phyloP scores from a whole-genome alignment of 2,797 vertebrate genomes.

The Sphaeramia orbicularis region DNA sequence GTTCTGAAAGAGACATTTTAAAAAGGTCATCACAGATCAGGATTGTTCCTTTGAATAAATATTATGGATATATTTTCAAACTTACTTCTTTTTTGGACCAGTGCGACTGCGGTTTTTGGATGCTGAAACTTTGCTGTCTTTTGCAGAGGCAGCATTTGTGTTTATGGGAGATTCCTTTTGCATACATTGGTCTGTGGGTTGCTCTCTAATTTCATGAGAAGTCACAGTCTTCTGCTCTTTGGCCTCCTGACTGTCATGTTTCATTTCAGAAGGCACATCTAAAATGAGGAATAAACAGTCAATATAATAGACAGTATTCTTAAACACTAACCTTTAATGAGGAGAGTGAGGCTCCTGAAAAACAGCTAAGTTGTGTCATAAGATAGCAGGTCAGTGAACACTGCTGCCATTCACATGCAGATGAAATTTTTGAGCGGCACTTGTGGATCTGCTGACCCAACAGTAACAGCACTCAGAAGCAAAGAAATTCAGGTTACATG shows the following conservation, averaged over 20 bases:
- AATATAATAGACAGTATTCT: not conserved
- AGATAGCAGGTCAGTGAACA: slow-evolving; percentile 41
- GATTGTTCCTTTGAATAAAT: not conserved
- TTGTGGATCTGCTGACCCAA: slow-evolving; percentile 48
- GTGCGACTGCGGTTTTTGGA: slow-evolving; percentile 70
- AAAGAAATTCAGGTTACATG: not conserved
- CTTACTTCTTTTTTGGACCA: slow-evolving; percentile 83
- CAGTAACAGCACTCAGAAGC: slow-evolving; percentile 12
- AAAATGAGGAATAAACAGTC: slow-evolving; percentile 21
- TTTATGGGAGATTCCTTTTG: slow-evolving; percentile 34
- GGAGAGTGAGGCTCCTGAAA: slow-evolving; percentile 15
- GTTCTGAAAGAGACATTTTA: slow-evolving; percentile 72
- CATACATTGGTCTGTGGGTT: slow-evolving; percentile 40
- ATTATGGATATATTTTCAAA: slow-evolving; percentile 45
- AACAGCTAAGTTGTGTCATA: slow-evolving; percentile 50
- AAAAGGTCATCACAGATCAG: slow-evolving; percentile 8
- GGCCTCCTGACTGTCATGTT: slow-evolving; percentile 69
- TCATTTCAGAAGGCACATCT: slow-evolving; percentile 82
- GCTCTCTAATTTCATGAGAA: slow-evolving; percentile 68
- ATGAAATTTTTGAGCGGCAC: slow-evolving; percentile 20
- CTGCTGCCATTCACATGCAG: slow-evolving; percentile 43
- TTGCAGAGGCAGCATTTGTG: slow-evolving; percentile 22
- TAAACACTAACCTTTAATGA: slow-evolving; percentile 6
- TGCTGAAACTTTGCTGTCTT: slow-evolving; percentile 48
- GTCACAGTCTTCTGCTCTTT: slow-evolving; percentile 84